A percentile compares a stretch with the other conserved stretches of the same genome.
phyloP scores from a whole-genome alignment of 2,113 vertebrate genomes.

The Hymenochirus boettgeri region DNA sequence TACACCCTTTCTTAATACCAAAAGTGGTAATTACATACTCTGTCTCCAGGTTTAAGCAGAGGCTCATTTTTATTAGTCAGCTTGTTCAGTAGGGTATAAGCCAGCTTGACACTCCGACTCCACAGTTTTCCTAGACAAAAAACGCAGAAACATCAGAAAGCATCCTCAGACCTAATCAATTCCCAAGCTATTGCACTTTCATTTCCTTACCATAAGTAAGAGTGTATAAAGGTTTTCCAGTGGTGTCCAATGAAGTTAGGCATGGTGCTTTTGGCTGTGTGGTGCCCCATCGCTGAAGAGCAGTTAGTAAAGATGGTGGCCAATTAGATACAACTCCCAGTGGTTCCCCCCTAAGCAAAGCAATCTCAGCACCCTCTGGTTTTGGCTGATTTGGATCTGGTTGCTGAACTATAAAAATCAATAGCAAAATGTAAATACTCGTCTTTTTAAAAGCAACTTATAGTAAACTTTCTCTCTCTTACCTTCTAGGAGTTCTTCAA shows the following conservation, averaged over 20 bases:
- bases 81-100: slow-evolving; percentile 90
- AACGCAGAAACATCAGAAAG: background rate
- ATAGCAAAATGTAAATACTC: background rate
- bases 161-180: no score
- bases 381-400: slow-evolving; percentile 90
- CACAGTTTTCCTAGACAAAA: slow-evolving; percentile 81
- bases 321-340: slow-evolving; percentile 67
- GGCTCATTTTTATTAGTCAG: slow-evolving; percentile 85
- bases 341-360: slow-evolving; percentile 75
- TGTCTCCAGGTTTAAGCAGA: slow-evolving; percentile 83
- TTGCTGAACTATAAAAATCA: slow-evolving; percentile 74
- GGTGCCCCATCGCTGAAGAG: slow-evolving; percentile 83
- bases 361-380: slow-evolving; percentile 79
- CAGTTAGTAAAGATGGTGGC: slow-evolving; percentile 77
- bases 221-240: slow-evolving; percentile 80
- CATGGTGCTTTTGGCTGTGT: slow-evolving; percentile 84
- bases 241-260: slow-evolving; percentile 81
- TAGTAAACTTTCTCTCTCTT: slow-evolving; percentile 35
- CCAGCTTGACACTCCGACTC: slow-evolving; percentile 91
- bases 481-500: slow-evolving; percentile 92
- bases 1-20: no score
- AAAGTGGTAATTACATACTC: slow-evolving; percentile 65
- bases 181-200: no score
- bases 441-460: background rate
- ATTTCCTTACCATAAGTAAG: slow-evolving; percentile 83